Evolutionary conservation across 2,797 vertebrate species (phyloP), one percentile per base, ranked within the genome.

Genomic region (Ataeniobius toweri): DNA sequence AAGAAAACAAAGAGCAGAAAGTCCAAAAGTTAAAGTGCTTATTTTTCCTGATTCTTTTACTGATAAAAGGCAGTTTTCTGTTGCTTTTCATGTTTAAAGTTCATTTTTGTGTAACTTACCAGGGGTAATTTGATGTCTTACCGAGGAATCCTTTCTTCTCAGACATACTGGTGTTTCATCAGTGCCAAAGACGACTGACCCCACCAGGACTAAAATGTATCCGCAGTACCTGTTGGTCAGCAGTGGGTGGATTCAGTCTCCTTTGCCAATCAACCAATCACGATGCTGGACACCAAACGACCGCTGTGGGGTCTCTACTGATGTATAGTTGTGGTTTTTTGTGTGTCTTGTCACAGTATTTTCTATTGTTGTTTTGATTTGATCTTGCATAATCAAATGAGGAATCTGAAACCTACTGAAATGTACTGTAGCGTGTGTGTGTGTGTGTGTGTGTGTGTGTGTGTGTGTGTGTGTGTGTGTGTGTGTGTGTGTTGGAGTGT

Each of bases 281-380:
- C 36, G 70, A 93, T 91, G 92, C 93, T 93, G 93, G 93, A 94
- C 90, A 90, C 90, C 87, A 91, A 94, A 91, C 18, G 81, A 72
- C 87, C 82, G 28, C 74, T 8, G 22, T 3, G 68, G 3, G 85
- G 78, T 85, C 85, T 76, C 89, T 91, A 90, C 90, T 93, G 92
- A 93, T 92, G 89, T 89, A 90, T 89, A 89, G 88, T 89, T 92
- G 88, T 92, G 91, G 90, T 91, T 90, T 73, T 90, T 22, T 46
- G 81, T 80, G 85, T 77, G 85, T 91, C 90, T 83, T 86, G 86
- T 90, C 88, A 89, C 86, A 24, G 9, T 90, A 86, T 86, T 80
- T 79, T 90, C 89, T 84, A 56, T 73, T 84, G 87, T 84, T 44
- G 63, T 86, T 87, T 90, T 88, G 79, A 80, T 89, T 85, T 86